Conservation (phyloP, 2,797 vertebrate species). For the Labroides dimidiatus region DNA sequence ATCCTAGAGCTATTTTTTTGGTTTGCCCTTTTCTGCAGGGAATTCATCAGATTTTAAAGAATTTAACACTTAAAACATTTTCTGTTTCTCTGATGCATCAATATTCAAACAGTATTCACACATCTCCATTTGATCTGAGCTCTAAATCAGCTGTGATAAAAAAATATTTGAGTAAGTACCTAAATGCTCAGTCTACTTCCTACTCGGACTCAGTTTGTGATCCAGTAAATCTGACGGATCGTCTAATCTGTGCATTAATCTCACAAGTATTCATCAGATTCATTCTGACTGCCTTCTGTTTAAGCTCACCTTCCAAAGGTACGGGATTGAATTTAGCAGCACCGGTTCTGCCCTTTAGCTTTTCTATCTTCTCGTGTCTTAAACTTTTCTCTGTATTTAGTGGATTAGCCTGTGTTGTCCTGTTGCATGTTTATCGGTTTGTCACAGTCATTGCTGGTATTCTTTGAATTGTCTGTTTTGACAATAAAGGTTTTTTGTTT, state of each 20-base stretch:
- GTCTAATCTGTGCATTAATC: background rate
- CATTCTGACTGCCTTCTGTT: constrained; percentile 13
- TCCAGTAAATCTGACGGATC: no score
- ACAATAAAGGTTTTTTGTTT: constrained; percentile 78
- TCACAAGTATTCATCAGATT: constrained; percentile 2
- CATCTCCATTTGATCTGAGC: no score
- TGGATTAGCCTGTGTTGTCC: constrained; percentile 61
- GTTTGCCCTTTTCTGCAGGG: constrained; percentile 3
- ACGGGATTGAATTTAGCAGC: constrained; percentile 18
- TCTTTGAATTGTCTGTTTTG: constrained; percentile 68
- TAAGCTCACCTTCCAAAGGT: background rate
- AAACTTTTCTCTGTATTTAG: constrained; percentile 61
- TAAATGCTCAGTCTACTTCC: no score
- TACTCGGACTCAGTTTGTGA: no score
- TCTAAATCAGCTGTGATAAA: no score
- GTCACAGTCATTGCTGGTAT: constrained; percentile 56
- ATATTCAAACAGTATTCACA: no score
- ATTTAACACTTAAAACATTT: no score
- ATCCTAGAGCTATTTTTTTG: constrained; percentile 1
- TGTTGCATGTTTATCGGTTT: constrained; percentile 76
- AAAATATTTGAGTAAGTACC: no score
- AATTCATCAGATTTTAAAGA: background rate
- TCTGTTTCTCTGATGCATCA: no score
- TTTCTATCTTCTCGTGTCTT: constrained; percentile 56
- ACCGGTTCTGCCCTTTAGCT: constrained; percentile 54